These are phyloP conservation scores for Serrognathus titanus DNA, from an alignment of 2,888 invertebrate species.

Conservation along the genomic window DNA sequence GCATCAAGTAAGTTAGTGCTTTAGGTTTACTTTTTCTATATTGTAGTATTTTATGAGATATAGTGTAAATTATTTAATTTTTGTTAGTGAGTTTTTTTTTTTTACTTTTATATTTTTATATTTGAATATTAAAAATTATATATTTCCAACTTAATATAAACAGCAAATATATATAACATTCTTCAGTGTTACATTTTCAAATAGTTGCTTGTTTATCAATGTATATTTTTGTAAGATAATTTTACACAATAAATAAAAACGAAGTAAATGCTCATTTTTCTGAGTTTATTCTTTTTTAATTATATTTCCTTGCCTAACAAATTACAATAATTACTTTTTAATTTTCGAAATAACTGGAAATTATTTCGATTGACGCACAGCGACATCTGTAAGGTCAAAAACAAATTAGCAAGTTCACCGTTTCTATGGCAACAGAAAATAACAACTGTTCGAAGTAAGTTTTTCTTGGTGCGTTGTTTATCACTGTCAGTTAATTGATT, in stretches of 20 bases:
- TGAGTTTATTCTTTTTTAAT: too few relatives aligned
- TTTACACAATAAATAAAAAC: background rate
- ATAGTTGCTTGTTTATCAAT: slow-evolving; percentile 1
- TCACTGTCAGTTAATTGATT: too few relatives aligned
- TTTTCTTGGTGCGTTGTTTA: too few relatives aligned
- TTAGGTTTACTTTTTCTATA: background rate
- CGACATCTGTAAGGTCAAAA: too few relatives aligned
- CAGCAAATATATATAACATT: background rate
- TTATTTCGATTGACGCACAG: too few relatives aligned
- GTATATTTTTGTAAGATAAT: slow-evolving; percentile 3
- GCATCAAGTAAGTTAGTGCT: background rate
- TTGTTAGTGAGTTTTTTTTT: background rate
- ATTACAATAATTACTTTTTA: too few relatives aligned
- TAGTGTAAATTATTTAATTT: background rate
- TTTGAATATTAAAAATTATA: background rate
- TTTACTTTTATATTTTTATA: background rate
- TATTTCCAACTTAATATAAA: background rate
- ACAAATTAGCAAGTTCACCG: too few relatives aligned
- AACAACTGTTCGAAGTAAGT: too few relatives aligned
- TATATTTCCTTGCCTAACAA: too few relatives aligned
- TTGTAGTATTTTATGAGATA: background rate
- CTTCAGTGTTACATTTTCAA: background rate
- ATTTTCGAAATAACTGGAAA: too few relatives aligned
- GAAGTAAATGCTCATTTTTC: too few relatives aligned
- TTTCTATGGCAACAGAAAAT: too few relatives aligned